Conservation (phyloP, 2,888 invertebrate species). For the Dimorphilus gyrociliatus region DNA sequence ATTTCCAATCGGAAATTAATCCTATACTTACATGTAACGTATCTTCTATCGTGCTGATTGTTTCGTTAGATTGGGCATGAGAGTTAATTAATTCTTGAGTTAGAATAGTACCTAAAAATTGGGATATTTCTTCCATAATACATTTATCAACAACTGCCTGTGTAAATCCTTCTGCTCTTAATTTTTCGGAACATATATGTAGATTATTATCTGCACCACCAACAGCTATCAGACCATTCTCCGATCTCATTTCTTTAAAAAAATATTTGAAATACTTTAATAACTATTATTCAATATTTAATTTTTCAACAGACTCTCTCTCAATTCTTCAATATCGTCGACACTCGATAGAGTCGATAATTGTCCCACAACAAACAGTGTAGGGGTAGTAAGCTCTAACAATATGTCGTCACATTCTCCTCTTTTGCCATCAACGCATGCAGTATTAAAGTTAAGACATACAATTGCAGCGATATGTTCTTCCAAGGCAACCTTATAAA, state of each 20-base stretch:
- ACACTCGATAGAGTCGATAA: conserved; percentile 46
- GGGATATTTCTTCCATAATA: conserved; percentile 46
- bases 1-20: too few relatives aligned
- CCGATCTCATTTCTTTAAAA: conserved; percentile 58
- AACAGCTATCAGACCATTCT: conserved; percentile 57
- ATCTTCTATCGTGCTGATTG: too few relatives aligned
- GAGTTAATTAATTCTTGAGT: conserved; percentile 18
- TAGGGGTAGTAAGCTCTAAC: conserved; percentile 54
- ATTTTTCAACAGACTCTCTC: too few relatives aligned
- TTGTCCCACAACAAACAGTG: conserved; percentile 62
- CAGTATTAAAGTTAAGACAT: conserved; percentile 59
- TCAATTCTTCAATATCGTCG: conserved; percentile 50
- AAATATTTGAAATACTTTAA: too few relatives aligned
- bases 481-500: conserved; percentile 50
- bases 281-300: too few relatives aligned
- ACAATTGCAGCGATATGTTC: conserved; percentile 56
- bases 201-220: conserved; percentile 62
- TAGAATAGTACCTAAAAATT: conserved; percentile 35
- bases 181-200: conserved; percentile 52
- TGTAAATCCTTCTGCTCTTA: conserved; percentile 55
- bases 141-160: conserved; percentile 62
- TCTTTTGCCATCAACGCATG: conserved; percentile 53
- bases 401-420: conserved; percentile 60
- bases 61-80: conserved; percentile 9
- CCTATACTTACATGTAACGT: too few relatives aligned